phyloP scores from a whole-genome alignment of 2,113 vertebrate species.

The Chauna torquata region DNA sequence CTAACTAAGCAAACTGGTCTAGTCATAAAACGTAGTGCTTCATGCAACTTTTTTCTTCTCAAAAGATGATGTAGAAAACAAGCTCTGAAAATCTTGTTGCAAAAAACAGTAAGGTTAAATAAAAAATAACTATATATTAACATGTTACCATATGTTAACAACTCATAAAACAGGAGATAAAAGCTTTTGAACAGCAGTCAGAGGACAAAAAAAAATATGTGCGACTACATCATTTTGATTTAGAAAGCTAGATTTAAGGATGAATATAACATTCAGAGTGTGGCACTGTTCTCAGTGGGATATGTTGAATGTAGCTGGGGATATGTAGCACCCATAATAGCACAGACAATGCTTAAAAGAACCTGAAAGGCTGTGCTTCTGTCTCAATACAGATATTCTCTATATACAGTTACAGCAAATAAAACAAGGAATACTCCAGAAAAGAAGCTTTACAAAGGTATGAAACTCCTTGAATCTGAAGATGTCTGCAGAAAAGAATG shows the following conservation, averaged over 20 bases:
- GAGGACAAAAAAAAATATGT: neutral
- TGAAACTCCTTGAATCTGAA: neutral
- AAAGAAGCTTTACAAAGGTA: neutral
- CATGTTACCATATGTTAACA: neutral
- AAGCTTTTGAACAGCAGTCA: neutral
- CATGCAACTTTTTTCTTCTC: neutral
- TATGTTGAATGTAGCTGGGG: neutral
- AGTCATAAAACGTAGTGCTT: neutral
- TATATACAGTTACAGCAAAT: neutral
- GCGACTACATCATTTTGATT: neutral
- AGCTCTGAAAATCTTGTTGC: neutral
- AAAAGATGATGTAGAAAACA: neutral
- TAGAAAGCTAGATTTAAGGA: neutral
- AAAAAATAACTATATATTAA: neutral
- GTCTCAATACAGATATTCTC: neutral
- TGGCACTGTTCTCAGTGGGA: neutral
- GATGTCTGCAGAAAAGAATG: neutral
- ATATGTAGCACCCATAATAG: accelerated
- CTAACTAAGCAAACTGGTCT: neutral
- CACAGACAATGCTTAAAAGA: neutral
- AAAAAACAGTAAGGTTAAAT: neutral
- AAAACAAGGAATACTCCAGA: neutral
- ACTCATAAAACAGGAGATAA: neutral
- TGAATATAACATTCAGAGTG: neutral
- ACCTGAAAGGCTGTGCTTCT: neutral